These are phyloP conservation scores for Nilaparvata lugens DNA, from an alignment of 1,140 invertebrate species.

Conservation along the genomic window DNA sequence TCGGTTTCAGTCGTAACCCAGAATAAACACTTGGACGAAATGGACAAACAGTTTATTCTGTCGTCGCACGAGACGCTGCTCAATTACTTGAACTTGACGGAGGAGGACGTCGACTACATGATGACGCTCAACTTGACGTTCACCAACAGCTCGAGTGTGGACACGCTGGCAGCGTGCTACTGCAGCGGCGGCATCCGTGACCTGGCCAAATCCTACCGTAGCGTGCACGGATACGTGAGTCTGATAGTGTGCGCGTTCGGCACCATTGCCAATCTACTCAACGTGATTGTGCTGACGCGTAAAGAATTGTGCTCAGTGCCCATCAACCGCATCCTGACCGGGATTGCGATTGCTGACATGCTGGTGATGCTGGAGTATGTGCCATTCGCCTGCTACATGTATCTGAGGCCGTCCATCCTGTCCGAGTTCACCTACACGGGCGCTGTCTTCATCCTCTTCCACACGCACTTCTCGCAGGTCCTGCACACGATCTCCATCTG, in stretches of 20 bases:
- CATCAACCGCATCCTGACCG: conserved; percentile 73
- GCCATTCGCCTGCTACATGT: conserved; percentile 68
- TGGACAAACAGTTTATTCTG: conserved; percentile 3
- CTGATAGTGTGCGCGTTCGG: conserved; percentile 76
- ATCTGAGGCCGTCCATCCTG: conserved; percentile 47
- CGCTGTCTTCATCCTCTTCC: conserved; percentile 64
- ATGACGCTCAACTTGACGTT: conserved; percentile 7
- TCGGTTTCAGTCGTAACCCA: background rate
- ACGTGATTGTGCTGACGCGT: conserved; percentile 78
- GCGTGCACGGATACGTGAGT: conserved; percentile 50
- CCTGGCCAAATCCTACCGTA: conserved; percentile 15
- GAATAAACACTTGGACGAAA: background rate
- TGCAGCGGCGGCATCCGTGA: conserved; percentile 6
- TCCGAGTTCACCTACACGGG: conserved; percentile 51
- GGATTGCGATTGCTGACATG: conserved; percentile 73
- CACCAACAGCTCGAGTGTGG: background rate
- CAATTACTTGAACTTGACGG: conserved; percentile 6
- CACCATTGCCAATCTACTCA: conserved; percentile 79
- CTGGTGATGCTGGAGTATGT: conserved; percentile 82
- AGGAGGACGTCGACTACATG: conserved; percentile 7
- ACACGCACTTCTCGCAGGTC: conserved; percentile 68
- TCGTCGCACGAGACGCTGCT: background rate
- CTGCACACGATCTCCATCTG: conserved; percentile 83
- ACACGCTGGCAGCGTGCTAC: background rate
- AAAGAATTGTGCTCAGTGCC: conserved; percentile 70